Conservation (phyloP, 2,797 vertebrate species). For the Leontopithecus rosalia region DNA sequence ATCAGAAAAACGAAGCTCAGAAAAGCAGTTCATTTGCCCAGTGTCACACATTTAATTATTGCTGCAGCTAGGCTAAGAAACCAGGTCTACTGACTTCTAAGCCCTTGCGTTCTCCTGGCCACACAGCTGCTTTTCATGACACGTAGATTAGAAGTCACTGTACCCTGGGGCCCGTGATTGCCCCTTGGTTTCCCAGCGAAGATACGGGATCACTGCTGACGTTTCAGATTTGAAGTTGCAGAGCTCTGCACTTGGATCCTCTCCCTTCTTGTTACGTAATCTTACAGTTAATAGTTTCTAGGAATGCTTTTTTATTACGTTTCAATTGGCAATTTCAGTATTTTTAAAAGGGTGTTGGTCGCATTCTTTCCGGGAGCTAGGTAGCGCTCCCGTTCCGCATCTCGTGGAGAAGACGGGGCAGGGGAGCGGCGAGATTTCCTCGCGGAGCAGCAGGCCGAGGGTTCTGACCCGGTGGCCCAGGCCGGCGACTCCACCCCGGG, state of each 20-base stretch:
- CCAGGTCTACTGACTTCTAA: not conserved
- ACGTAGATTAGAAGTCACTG: not conserved
- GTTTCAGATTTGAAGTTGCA: not conserved
- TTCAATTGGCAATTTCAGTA: not conserved
- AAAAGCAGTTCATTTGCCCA: not conserved
- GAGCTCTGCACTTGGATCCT: not conserved
- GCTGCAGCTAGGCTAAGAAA: not conserved
- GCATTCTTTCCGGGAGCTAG: not conserved
- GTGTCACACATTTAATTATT: not conserved
- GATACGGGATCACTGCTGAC: not conserved
- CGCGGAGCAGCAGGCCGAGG: accelerated
- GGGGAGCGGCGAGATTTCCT: accelerated
- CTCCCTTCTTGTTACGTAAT: too few species aligned
- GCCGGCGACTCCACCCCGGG: not conserved
- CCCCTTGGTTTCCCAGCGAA: not conserved
- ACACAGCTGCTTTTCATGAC: not conserved
- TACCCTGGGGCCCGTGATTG: not conserved
- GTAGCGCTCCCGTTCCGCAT: too few species aligned
- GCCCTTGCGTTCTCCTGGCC: not conserved
- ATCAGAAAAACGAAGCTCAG: not conserved
- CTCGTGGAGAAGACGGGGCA: accelerated
- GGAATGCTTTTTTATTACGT: not conserved
- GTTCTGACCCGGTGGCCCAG: accelerated
- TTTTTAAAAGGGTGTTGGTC: not conserved
- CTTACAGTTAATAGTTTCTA: not conserved